Percentiles rank a stretch among this genome's conserved stretches.
phyloP scores from a whole-genome alignment of 2,113 vertebrate species.

The Addax nasomaculatus region DNA sequence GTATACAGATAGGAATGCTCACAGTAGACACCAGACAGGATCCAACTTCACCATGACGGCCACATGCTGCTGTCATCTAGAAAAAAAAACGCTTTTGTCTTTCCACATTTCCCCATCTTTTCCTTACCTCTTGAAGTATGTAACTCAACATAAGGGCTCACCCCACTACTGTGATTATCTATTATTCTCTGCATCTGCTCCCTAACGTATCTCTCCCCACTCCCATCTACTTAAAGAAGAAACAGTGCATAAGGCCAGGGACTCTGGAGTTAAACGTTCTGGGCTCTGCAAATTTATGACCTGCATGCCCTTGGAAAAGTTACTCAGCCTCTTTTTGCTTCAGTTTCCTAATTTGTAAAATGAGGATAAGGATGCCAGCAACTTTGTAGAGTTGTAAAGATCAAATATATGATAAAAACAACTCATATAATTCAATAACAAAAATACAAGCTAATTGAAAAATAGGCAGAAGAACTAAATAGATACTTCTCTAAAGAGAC shows the following conservation, averaged over 20 bases:
- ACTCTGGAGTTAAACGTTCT: neutral
- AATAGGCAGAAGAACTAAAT: neutral
- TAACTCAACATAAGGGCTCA: neutral
- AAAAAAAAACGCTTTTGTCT: neutral
- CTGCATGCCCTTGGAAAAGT: neutral
- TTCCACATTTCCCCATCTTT: neutral
- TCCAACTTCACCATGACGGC: neutral
- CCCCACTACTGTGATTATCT: neutral
- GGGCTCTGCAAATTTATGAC: neutral
- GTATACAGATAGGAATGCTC: neutral
- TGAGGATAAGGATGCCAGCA: neutral
- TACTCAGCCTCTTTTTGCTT: neutral
- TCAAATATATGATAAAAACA: neutral
- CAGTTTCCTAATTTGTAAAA: conserved; percentile 6
- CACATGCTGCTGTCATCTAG: neutral
- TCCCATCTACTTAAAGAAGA: neutral
- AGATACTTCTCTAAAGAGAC: neutral
- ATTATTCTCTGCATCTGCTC: neutral
- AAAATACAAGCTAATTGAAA: neutral
- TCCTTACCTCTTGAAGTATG: neutral
- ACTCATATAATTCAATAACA: neutral
- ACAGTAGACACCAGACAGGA: neutral
- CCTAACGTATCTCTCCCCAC: neutral
- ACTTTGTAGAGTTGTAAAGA: neutral
- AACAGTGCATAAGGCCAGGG: neutral